Base-by-base conservation (phyloP, 2,888 invertebrate species). In the Atethmia centrago region DNA sequence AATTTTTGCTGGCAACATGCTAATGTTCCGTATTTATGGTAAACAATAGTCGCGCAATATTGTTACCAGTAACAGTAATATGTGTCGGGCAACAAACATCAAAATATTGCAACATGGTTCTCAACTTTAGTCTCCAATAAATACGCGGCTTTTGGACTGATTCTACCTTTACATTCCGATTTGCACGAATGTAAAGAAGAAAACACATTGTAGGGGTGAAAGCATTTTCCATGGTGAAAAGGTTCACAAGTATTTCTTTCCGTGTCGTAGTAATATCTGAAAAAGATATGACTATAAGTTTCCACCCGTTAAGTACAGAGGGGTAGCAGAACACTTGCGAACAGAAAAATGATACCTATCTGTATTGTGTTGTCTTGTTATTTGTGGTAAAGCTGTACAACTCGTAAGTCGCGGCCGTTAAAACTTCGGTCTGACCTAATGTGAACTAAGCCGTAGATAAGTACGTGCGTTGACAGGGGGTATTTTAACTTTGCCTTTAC, bases 221-320 rank as follows among this genome's bases (percentile, higher is more conserved):
- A 12, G 71, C 87, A 87, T 36, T 70, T 7, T 19, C 81, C 79
- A 55, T 68, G 75, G 0, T 40, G 1, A 25, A 74, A 82, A 28
- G n/a, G 5, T 21, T 65, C 21, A 61, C 87, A 87, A 4, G 56
- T 69, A 59, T 79, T 36, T 36, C n/a, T 25, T 36, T 77, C 66
- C 10, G 65, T 1, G 25, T 87, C 77, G 71, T 74, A 87, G 55
- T 40, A 87, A 49, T 72, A 84, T 55, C 87, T 86, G 63, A 55
- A 85, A 83, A 45, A 61, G 7, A 40, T 28, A 9, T 31, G 4
- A 42, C 12, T 25, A 31, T 45, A 42, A 70, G n/a, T 31, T n/a
- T 47, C 9, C 47, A 63, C n/a, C 3, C 16, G 16, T 4, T 42
- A 8, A 45, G 21, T 45, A 28, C 25, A 25, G 16, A 28, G 7